Evolutionary conservation across 2,888 invertebrate species (phyloP), one percentile per base, ranked within the genome.

Genomic region (Hylaea fasciaria): DNA sequence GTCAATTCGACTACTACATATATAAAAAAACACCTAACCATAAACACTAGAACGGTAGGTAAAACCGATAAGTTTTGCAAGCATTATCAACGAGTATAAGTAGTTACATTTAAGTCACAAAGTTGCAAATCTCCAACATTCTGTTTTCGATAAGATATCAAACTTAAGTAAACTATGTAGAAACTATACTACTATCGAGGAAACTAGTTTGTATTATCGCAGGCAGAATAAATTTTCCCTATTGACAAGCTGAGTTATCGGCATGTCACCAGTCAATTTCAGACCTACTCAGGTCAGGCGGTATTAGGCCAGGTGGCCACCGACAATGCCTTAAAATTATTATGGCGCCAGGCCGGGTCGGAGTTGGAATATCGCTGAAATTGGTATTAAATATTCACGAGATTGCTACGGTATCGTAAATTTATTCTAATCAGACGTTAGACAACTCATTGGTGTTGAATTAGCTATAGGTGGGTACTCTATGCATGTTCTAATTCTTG

Each of bases 261-360:
- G 44, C 17, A 39, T 29, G 46, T 11, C 51, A 50, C 29, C 22
- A 39, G 46, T 7, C 51, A 50, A 51, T 41, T 49, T 59, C 29
- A 49, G 53, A 44, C 39, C 47, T 29, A 37, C 17, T 53, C 66
- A 60, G 65, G 68, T 60, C 63, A 57, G 11, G 17, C 35, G 22
- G 37, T 64, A 58, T 57, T 52, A 64, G 51, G 44, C 64, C 68
- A 66, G 62, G 62, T 67, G 64, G 56, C 52, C 58, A 41, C 41
- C 62, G 62, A 58, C 65, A 47, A 22, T 16, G 40, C 22, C 22
- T 64, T 62, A 64, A 65, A 68, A 63, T 66, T 68, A 66, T 12
- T 41, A 58, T 11, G 68, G 68, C 69, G 69, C 64, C 68, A 32
- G 13, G 43, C 41, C 28, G 12, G 54, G 40, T 48, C 46, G 16